phyloP scores from a whole-genome alignment of 2,888 invertebrate genomes.

The Chloromyia formosa region DNA sequence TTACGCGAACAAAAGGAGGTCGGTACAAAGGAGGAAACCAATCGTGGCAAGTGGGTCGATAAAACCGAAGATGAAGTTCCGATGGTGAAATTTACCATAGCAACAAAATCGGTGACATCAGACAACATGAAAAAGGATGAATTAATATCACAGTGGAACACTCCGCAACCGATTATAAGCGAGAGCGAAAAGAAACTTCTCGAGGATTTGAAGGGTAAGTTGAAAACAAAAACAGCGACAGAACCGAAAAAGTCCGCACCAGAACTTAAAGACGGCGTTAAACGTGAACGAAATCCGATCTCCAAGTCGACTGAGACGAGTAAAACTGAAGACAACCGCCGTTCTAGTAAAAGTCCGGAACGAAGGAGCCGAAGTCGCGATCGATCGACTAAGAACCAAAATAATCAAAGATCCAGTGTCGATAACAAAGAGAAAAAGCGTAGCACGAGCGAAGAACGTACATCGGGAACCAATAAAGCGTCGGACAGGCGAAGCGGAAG shows the following conservation, averaged over 20 bases:
- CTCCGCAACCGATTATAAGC: slow-evolving; percentile 67
- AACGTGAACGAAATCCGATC: slow-evolving; percentile 60
- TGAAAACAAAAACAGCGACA: slow-evolving; percentile 57
- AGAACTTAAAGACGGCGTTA: slow-evolving; percentile 53
- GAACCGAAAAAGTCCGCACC: slow-evolving; percentile 49
- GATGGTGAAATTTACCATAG: neutral
- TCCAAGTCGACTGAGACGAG: slow-evolving; percentile 57
- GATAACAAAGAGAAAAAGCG: neutral
- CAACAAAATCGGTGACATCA: slow-evolving; percentile 52
- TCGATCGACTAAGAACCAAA: neutral
- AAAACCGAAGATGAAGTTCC: slow-evolving; percentile 34
- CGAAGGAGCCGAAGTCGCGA: slow-evolving; percentile 47
- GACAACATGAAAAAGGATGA: slow-evolving; percentile 65
- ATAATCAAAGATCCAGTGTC: neutral
- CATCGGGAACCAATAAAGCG: neutral
- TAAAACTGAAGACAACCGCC: slow-evolving; percentile 51
- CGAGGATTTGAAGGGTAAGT: slow-evolving; percentile 64
- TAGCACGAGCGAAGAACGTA: neutral
- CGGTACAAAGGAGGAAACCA: slow-evolving; percentile 57
- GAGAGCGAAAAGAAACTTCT: slow-evolving; percentile 69
- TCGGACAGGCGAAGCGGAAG: slow-evolving; percentile 1
- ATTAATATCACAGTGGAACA: slow-evolving; percentile 68
- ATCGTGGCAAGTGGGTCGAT: slow-evolving; percentile 64
- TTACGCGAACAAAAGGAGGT: slow-evolving; percentile 53
- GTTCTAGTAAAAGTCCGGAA: slow-evolving; percentile 47